Base-by-base conservation (phyloP, 2,113 vertebrate genomes). In the Sapayoa aenigma region DNA sequence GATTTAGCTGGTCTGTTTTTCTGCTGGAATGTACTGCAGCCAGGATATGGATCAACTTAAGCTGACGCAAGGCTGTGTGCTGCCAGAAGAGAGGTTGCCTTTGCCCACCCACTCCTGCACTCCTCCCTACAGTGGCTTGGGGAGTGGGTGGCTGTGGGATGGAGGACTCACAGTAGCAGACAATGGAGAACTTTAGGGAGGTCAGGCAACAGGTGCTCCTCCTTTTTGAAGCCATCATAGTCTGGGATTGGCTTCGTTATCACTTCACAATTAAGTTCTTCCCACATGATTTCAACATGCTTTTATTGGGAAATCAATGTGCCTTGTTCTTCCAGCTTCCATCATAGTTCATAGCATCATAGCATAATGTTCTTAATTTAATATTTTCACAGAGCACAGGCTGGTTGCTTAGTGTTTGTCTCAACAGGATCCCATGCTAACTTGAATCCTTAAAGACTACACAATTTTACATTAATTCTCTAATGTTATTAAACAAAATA, bases 91-190 rank as follows among this genome's bases (percentile, higher is more conserved):
- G 15, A 46, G 3, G 9, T 22, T 72, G 12, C 19, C 30, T 85
- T 58, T 84, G 25, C 30, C 59, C 33, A 20, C n/a, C 2, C 1
- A 2, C 14, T 65, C 23, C 27, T 75, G 31, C 0, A 0, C 5
- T 52, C 8, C 12, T 30, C 7, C 8, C 44, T 66, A 5, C 0
- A 0, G 7, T 37, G 35, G 4, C 50, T 4, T 37, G 17, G 31
- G 31, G 20, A 63, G 22, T 1, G 0, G 19, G 33, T 71, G 49
- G 37, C 69, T 74, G 14, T 10, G 2, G n/a, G 42, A 35, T 62
- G 47, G 11, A 35, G 50, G 11, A 17, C 24, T 24, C 39, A 35
- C 3, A 4, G 42, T n/a, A 75, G 33, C 21, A 68, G 52, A 39
- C 30, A 28, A 2, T 9, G 20, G 14, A 66, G 74, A 74, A n/a